Evolutionary conservation across 2,888 invertebrate species (phyloP).

Genomic region (Cryptus viduatorius): DNA sequence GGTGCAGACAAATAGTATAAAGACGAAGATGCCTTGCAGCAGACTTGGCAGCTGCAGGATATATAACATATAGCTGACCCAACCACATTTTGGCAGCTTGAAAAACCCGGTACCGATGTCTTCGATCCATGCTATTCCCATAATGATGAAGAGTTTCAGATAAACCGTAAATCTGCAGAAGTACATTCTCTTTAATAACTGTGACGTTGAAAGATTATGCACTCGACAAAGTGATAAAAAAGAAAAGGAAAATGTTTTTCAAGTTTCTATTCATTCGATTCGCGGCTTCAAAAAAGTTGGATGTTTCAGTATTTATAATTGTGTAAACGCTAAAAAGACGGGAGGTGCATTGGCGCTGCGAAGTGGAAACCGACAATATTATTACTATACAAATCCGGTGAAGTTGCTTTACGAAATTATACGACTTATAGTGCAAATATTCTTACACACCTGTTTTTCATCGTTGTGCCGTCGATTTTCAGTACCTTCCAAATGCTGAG

Average conservation of each 20-base stretch:
- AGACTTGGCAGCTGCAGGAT: slow-evolving; percentile 89
- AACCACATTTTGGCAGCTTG: slow-evolving; percentile 88
- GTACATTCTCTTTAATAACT: too few relatives aligned
- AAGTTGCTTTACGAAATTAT: neutral
- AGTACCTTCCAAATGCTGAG: slow-evolving; percentile 87
- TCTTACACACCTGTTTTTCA: slow-evolving; percentile 87
- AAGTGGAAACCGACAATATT: too few relatives aligned
- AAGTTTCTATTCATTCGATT: too few relatives aligned
- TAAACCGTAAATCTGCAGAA: slow-evolving; percentile 90
- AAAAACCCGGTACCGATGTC: slow-evolving; percentile 86
- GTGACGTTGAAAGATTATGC: too few relatives aligned
- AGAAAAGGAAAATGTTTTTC: too few relatives aligned
- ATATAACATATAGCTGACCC: slow-evolving; percentile 86
- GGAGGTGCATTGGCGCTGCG: too few relatives aligned
- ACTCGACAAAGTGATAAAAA: neutral
- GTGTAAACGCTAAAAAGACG: too few relatives aligned
- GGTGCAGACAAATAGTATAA: slow-evolving; percentile 91
- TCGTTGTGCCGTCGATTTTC: slow-evolving; percentile 89
- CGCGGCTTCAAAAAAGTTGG: too few relatives aligned
- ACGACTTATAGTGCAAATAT: neutral
- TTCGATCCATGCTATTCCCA: slow-evolving; percentile 93
- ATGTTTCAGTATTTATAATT: too few relatives aligned
- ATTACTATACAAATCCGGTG: neutral
- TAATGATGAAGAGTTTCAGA: slow-evolving; percentile 92
- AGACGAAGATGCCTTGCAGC: slow-evolving; percentile 89